These are phyloP conservation scores for Somateria mollissima DNA, from an alignment of 2,797 vertebrate genomes.

Conservation along the genomic window DNA sequence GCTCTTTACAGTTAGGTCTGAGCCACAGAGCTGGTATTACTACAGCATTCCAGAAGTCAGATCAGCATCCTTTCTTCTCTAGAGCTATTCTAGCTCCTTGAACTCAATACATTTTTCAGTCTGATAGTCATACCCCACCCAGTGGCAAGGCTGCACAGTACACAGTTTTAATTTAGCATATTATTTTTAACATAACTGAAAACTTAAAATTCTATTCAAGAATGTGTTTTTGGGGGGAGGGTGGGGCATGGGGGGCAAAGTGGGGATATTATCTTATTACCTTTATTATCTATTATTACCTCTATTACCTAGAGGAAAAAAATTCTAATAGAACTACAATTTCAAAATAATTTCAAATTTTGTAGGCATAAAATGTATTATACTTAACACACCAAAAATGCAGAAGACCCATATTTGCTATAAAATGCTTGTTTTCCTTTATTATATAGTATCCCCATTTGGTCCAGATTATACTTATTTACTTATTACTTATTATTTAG, in stretches of 20 bases:
- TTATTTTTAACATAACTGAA: neutral
- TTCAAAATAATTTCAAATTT: neutral
- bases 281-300: neutral
- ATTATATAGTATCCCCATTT: neutral
- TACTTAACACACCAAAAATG: neutral
- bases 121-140: neutral
- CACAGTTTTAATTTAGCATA: neutral
- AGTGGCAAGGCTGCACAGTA: neutral
- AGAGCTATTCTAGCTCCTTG: accelerated
- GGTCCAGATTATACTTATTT: neutral
- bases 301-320: neutral
- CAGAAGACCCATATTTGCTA: neutral
- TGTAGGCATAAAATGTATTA: neutral
- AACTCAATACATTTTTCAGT: neutral
- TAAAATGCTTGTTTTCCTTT: neutral
- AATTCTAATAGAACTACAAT: neutral
- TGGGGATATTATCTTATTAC: neutral
- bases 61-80: neutral
- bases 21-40: neutral
- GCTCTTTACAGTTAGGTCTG: accelerated
- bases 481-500: neutral
- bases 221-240: neutral
- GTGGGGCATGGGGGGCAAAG: too few relatives aligned
- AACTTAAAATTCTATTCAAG: neutral
- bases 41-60: neutral